A percentile compares a stretch with the other conserved stretches of the same genome.
Evolutionary conservation across 2,888 invertebrate species (phyloP).

Genomic region (Megaustenia siamemsis): DNA sequence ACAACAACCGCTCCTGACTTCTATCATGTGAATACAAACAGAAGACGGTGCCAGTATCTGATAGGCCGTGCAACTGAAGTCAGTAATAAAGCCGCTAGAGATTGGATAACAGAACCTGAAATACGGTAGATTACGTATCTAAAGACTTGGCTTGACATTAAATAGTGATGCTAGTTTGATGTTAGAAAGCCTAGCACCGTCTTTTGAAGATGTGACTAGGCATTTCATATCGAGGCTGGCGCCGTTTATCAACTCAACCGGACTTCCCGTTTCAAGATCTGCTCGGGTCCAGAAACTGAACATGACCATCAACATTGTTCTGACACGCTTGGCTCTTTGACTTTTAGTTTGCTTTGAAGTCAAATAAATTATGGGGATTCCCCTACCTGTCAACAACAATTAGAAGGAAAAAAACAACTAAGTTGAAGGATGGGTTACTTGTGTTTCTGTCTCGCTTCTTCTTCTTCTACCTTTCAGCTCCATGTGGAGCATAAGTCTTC

Average conservation of each 20-base stretch:
- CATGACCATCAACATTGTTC: neutral
- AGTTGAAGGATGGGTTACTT: too few species aligned
- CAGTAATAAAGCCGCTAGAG: neutral
- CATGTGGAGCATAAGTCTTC: too few species aligned
- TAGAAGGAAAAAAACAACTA: too few species aligned
- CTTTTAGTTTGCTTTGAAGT: too few species aligned
- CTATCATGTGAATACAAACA: neutral
- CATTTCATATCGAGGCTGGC: neutral
- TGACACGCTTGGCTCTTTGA: neutral
- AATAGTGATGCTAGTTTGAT: slow-evolving; percentile 3
- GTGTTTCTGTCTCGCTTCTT: too few species aligned
- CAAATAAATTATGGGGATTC: too few species aligned
- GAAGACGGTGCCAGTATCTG: neutral
- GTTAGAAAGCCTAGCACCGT: neutral
- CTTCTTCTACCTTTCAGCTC: too few species aligned
- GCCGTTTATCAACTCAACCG: neutral
- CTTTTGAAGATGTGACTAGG: neutral
- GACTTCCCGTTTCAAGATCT: too few species aligned
- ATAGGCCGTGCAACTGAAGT: neutral
- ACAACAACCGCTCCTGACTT: neutral
- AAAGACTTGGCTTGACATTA: neutral
- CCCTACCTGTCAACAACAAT: too few species aligned
- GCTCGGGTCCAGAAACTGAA: neutral
- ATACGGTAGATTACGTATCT: slow-evolving; percentile 11
- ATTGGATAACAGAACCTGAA: neutral